A percentile compares a stretch with the other conserved stretches of the same genome.
Conservation (phyloP, 2,888 invertebrate species). For the Microplitis manilae region DNA sequence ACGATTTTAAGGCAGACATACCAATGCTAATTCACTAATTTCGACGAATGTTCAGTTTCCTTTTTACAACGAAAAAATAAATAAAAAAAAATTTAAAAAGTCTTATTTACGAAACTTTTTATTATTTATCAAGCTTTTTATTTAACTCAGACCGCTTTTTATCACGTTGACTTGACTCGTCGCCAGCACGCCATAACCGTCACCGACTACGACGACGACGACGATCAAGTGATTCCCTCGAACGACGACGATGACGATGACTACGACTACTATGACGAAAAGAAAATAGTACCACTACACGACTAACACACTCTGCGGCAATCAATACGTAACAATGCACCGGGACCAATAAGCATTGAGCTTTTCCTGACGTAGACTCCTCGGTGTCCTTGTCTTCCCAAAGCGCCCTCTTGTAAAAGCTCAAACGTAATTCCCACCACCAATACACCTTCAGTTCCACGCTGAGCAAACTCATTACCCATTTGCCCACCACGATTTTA, state of each 20-base stretch:
- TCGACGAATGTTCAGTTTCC: neutral
- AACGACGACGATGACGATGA: slow-evolving; percentile 33
- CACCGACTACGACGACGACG: slow-evolving; percentile 62
- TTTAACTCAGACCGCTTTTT: neutral
- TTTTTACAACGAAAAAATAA: neutral
- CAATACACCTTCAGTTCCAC: slow-evolving; percentile 44
- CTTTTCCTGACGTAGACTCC: slow-evolving; percentile 69
- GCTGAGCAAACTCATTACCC: slow-evolving; percentile 19
- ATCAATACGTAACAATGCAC: slow-evolving; percentile 72
- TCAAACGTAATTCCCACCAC: slow-evolving; percentile 24
- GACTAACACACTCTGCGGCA: slow-evolving; percentile 62
- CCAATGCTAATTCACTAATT: neutral
- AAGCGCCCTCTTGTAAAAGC: slow-evolving; percentile 52
- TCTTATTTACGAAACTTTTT: slow-evolving; percentile 45
- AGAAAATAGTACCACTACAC: slow-evolving; percentile 56
- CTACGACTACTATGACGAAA: neutral
- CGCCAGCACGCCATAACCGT: slow-evolving; percentile 61
- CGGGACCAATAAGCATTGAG: slow-evolving; percentile 71
- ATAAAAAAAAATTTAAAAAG: neutral
- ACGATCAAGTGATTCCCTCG: slow-evolving; percentile 65
- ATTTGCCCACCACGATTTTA: neutral
- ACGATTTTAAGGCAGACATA: neutral
- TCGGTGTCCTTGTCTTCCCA: neutral
- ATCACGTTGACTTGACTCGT: slow-evolving; percentile 49
- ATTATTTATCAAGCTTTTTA: slow-evolving; percentile 22